phyloP scores from a whole-genome alignment of 2,888 invertebrate genomes.

The Drosophila peninsularis region DNA sequence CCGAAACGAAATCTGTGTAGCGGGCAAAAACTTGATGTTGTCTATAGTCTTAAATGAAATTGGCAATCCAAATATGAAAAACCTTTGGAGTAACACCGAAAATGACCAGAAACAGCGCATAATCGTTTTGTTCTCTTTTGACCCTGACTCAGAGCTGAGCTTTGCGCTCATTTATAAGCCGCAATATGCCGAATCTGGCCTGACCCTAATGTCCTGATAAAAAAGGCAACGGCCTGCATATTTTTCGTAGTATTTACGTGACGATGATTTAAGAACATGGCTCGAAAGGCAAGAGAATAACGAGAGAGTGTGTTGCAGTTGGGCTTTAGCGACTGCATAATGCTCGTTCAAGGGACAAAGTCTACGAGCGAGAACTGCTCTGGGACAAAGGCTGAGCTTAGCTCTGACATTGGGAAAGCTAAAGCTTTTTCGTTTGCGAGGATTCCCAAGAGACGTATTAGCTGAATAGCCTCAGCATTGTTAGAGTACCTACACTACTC shows the following conservation, averaged over 20 bases:
- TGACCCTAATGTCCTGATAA: constrained; percentile 50
- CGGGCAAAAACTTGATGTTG: constrained; percentile 28
- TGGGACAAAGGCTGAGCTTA: too few species aligned
- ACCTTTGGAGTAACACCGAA: constrained; percentile 42
- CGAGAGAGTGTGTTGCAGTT: not conserved
- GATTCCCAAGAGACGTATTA: not conserved
- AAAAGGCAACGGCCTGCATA: constrained; percentile 21
- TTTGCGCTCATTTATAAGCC: constrained; percentile 23
- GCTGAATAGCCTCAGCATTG: too few species aligned
- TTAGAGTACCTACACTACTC: too few species aligned
- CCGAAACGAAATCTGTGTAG: constrained; percentile 21
- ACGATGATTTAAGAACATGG: constrained; percentile 42
- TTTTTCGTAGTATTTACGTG: constrained; percentile 41
- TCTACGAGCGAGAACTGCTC: too few species aligned
- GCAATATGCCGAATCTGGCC: constrained; percentile 31
- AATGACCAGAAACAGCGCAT: constrained; percentile 39
- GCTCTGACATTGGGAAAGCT: too few species aligned
- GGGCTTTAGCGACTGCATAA: not conserved
- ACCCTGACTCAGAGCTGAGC: not conserved
- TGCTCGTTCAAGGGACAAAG: too few species aligned
- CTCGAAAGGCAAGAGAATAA: not conserved
- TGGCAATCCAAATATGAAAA: constrained; percentile 49
- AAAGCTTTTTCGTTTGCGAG: not conserved
- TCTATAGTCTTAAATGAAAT: constrained; percentile 3
- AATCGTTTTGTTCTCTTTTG: not conserved